Base-by-base conservation (phyloP, 2,888 invertebrate genomes). In the Melikaiella ostensackeni region DNA sequence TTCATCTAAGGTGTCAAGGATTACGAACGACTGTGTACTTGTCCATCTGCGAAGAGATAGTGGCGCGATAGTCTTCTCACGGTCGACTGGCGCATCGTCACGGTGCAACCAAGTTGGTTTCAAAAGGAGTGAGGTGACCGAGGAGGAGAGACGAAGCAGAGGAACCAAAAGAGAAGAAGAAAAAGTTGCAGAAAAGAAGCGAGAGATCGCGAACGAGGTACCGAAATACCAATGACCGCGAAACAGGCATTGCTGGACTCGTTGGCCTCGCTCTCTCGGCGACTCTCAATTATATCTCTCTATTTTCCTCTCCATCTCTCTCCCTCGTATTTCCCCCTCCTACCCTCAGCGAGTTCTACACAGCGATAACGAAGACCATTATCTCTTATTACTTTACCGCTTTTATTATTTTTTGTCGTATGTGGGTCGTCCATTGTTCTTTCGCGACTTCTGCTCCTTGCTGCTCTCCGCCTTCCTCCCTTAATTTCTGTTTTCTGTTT, bases 321-420 rank as follows among this genome's bases (percentile, higher is more conserved):
- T 74, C 46, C 59, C 55, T 70, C 11, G 6, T 66, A 42, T 42
- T 46, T 16, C 66, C 42, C 66, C 46, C 27, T 46, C 9, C 27
- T 9, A 1, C 27, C 46, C 1, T 30, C 30, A 16, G 24, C 9
- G 27, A 42, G 42, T n/a, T 66, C 27, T 66, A 46, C 46, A 11
- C 80, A 76, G 75, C 84, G 86, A 85, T 85, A 85, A 86, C 82
- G 79, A 82, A 81, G 79, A 75, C 81, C 79, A 85, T 85, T 85
- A 86, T 84, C 83, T 83, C 80, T 85, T 75, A 82, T 86, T 83
- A 84, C 82, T 84, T 86, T 84, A 79, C 74, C 79, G 79, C 79
- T 79, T 78, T 80, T 85, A 76, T 85, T 85, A 82, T 84, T 86
- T 86, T 81, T 79, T 77, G 74, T 79, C 66, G 77, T 62, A 80